A percentile compares a stretch with the other conserved stretches of the same genome.
Evolutionary conservation across 23 tunicate genomes (phyloP).

Genomic region (Trididemnum clinides): DNA sequence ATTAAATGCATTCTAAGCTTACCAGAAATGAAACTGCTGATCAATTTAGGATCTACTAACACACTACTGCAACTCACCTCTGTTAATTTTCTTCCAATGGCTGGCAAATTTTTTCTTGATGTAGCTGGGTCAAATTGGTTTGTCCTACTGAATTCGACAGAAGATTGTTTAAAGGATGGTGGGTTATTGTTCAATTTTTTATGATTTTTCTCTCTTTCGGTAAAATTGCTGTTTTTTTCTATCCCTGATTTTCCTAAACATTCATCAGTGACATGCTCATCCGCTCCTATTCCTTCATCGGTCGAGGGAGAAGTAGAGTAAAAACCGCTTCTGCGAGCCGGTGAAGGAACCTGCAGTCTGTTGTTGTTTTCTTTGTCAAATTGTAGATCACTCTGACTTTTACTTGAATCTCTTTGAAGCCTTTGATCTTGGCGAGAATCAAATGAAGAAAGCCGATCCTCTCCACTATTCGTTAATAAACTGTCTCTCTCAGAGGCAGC

Average conservation of each 20-base stretch:
- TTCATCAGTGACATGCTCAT: conserved; percentile 30
- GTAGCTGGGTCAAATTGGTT: too few species aligned
- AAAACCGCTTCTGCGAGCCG: conserved; percentile 18
- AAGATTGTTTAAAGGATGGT: too few species aligned
- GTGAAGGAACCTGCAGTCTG: conserved; percentile 51
- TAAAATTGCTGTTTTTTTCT: not conserved
- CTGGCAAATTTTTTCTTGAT: too few species aligned
- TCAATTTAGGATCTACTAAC: too few species aligned
- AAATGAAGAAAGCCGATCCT: conserved; percentile 23
- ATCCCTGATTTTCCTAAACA: not conserved
- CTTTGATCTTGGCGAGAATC: not conserved
- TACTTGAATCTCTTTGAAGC: not conserved
- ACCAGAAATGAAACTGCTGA: too few species aligned
- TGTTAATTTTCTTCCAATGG: too few species aligned
- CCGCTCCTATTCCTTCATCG: conserved; percentile 88
- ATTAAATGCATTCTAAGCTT: too few species aligned
- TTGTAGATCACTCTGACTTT: not conserved
- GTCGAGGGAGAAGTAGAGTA: conserved; percentile 80
- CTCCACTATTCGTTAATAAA: conserved; percentile 37
- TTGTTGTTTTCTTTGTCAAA: not conserved
- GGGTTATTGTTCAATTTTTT: not conserved
- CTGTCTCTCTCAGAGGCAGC: conserved; percentile 45
- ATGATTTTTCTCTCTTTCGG: not conserved
- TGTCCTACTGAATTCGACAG: too few species aligned
- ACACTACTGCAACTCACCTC: too few species aligned